Evolutionary conservation across 2,113 vertebrate species (phyloP).

Genomic region (Trematomus loennbergii): DNA sequence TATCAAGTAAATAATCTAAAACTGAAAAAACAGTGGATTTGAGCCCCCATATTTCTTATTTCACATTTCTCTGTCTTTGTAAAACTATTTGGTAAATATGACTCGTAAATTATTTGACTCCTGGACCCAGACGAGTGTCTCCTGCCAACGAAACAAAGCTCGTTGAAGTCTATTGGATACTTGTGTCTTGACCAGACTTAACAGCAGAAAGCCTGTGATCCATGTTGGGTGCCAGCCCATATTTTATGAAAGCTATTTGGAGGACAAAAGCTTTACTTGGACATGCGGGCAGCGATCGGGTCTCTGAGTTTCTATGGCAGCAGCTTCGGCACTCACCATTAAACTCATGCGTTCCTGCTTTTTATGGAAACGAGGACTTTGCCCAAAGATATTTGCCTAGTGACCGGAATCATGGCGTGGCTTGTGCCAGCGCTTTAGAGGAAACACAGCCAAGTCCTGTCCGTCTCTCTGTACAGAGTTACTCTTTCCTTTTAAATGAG

Average conservation of each 20-base stretch:
- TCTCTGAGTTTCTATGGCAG: constrained; percentile 44
- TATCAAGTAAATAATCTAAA: not conserved
- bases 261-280: constrained; percentile 35
- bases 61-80: not conserved
- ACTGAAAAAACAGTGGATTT: not conserved
- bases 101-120: constrained; percentile 8
- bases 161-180: constrained; percentile 7
- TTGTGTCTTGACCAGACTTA: constrained; percentile 14
- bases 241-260: constrained; percentile 39
- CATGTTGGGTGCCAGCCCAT: constrained; percentile 6
- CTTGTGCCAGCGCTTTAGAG: constrained; percentile 27
- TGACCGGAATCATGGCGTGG: constrained; percentile 15
- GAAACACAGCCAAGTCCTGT: not conserved
- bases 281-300: constrained; percentile 4
- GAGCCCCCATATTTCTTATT: not conserved
- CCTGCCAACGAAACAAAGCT: not conserved
- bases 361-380: constrained; percentile 34
- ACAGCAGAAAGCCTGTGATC: constrained; percentile 22
- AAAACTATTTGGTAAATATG: not conserved
- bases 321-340: constrained; percentile 18
- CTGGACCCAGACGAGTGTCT: not conserved
- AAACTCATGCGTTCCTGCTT: constrained; percentile 19
- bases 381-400: constrained; percentile 36
- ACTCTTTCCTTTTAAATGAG: constrained; percentile 13
- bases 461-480: not conserved